Conservation (phyloP, 2,888 invertebrate genomes). For the Busseola fusca region DNA sequence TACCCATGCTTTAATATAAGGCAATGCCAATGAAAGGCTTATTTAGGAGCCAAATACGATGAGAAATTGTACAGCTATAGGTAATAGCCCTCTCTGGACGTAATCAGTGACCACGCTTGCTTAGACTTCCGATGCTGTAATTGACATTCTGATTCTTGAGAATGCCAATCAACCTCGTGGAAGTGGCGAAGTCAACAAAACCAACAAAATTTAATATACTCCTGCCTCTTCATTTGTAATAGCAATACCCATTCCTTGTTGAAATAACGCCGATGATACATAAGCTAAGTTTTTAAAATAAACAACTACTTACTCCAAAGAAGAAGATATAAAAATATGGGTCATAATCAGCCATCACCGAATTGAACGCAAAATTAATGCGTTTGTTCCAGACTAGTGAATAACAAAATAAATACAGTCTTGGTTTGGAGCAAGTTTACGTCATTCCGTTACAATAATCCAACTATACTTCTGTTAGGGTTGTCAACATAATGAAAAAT, state of each 20-base stretch:
- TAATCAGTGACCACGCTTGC: too few species aligned
- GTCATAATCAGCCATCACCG: slow-evolving; percentile 10
- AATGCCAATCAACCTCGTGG: too few species aligned
- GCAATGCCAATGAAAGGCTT: neutral
- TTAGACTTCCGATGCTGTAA: neutral
- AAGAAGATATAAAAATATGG: slow-evolving; percentile 3
- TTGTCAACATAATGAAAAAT: slow-evolving; percentile 10
- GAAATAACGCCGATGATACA: too few species aligned
- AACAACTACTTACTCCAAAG: too few species aligned
- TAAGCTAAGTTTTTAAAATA: too few species aligned
- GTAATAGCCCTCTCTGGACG: neutral
- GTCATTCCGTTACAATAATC: slow-evolving; percentile 55
- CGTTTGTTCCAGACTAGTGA: slow-evolving; percentile 33
- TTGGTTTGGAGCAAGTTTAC: slow-evolving; percentile 53
- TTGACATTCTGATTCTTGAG: neutral
- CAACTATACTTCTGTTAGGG: slow-evolving; percentile 44
- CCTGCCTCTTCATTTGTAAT: too few species aligned
- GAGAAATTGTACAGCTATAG: neutral
- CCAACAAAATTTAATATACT: neutral
- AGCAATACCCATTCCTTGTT: too few species aligned
- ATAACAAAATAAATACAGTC: slow-evolving; percentile 47
- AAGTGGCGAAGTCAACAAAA: too few species aligned
- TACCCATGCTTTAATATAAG: neutral
- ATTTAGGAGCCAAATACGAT: neutral
- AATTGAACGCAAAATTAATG: slow-evolving; percentile 50